These are phyloP conservation scores for Penaeus japonicus DNA, from an alignment of 1,140 invertebrate genomes.

Conservation along the genomic window DNA sequence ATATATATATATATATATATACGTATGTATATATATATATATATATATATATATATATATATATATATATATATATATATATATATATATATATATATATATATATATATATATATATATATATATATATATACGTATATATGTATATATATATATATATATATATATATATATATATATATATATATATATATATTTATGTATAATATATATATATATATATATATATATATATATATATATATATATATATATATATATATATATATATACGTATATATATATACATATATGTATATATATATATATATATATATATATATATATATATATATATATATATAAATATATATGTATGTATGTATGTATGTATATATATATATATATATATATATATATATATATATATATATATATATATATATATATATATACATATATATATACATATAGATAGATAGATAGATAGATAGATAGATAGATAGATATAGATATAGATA, in stretches of 20 bases:
- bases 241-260: not conserved
- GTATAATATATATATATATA: not conserved
- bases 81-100: not conserved
- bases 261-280: not conserved
- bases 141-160: constrained; percentile 13
- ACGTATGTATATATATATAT: not conserved
- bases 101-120: not conserved
- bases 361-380: not conserved
- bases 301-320: too few species aligned
- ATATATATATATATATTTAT: too few species aligned
- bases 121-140: constrained; percentile 30
- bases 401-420: constrained; percentile 11
- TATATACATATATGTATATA: too few species aligned
- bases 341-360: not conserved
- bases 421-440: not conserved
- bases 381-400: not conserved
- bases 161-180: too few species aligned
- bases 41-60: not conserved
- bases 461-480: not conserved
- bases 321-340: not conserved
- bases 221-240: not conserved
- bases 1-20: not conserved
- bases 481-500: not conserved
- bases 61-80: not conserved
- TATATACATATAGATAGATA: not conserved